Evolutionary conservation across 2,797 vertebrate species (phyloP), one percentile per base, ranked within the genome.

Genomic region (Tokudaia tokunoshimensis): DNA sequence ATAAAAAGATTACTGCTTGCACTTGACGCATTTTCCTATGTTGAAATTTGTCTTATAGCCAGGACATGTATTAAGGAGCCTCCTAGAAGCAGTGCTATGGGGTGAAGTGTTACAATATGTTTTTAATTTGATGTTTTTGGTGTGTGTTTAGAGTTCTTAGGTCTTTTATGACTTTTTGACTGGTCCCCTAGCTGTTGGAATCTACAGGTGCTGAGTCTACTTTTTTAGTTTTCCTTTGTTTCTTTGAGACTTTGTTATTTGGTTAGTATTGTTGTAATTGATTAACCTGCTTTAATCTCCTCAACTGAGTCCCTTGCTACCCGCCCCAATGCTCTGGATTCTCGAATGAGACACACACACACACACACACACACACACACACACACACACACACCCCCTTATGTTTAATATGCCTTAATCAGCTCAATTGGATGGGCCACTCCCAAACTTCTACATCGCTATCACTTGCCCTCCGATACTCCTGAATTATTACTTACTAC

Each of bases 11-110:
- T 2, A 65, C 57, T 59, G 41, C 12, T 59, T 89, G 20, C 22
- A 89, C 72, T 92, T 75, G 22, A 82, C 1, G 44, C 22, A 44
- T 92, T 89, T 83, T 75, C 84, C 50, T 79, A 76, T 86, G 13
- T 90, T 92, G 70, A 37, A 70, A 84, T 89, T 84, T 93, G 13
- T 72, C 70, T 93, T 75, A 34, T 61, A 41, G 50, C 41, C 55
- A 75, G 13, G 15, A 55, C 29, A 14, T 70, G 3, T 61, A 34
- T 95, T 76, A n/a, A 34, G 81, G 37, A 86, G 15, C 76, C 13
- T 93, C 57, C 26, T 50, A 1, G 34, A 31, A 63, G 9, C 44
- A 50, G 1, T 88, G n/a, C 63, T 94, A 2, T 75, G 81, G 74
- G 9, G 47, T 65, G 4, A n/a, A 63, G 1, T 83, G 9, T 70